phyloP scores from a whole-genome alignment of 2,888 invertebrate species.

The Galeopsomyia nigrocyanea region DNA sequence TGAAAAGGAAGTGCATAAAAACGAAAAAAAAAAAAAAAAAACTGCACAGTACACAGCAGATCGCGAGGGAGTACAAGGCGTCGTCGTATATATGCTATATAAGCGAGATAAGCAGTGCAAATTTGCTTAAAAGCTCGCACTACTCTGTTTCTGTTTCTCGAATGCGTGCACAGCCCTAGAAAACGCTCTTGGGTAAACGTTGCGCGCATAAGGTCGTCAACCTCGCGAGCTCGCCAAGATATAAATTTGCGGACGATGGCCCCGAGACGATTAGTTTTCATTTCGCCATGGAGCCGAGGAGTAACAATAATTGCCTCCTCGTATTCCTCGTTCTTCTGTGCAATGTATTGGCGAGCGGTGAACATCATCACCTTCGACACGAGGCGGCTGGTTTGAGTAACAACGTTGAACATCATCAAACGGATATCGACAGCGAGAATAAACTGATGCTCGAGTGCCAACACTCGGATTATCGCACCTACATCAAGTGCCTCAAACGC shows the following conservation, averaged over 20 bases:
- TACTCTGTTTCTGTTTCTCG: conserved; percentile 13
- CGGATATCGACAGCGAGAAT: conserved; percentile 23
- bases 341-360: background rate
- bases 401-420: background rate
- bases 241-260: conserved; percentile 28
- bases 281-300: conserved; percentile 17
- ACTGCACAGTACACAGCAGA: background rate
- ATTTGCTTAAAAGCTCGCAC: conserved; percentile 55
- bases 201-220: conserved; percentile 33
- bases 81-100: background rate
- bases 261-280: conserved; percentile 18
- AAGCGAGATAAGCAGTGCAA: conserved; percentile 60
- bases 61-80: no score
- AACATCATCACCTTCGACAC: background rate
- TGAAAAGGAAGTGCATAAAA: background rate
- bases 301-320: conserved; percentile 7
- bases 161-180: background rate
- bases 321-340: conserved; percentile 2
- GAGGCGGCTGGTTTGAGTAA: conserved; percentile 6
- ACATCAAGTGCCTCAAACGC: conserved; percentile 62
- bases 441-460: conserved; percentile 45
- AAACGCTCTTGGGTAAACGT: conserved; percentile 3
- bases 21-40: no score
- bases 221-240: conserved; percentile 21
- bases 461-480: conserved; percentile 61